Base-by-base conservation (phyloP, 2,113 vertebrate genomes). In the Ctenodactylus gundi region DNA sequence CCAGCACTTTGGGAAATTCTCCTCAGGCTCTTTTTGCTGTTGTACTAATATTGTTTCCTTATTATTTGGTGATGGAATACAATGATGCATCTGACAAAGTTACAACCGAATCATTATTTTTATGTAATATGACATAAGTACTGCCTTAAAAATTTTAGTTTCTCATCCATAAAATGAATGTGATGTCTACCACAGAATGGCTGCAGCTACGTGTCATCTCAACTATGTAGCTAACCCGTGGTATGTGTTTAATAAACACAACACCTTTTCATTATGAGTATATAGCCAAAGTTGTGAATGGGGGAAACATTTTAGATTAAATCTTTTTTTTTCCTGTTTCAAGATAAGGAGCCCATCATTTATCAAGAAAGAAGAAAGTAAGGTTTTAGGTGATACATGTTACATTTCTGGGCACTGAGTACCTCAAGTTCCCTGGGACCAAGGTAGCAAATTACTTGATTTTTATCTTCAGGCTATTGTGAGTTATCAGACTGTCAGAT, bases 61-160 rank as follows among this genome's bases (percentile, higher is more conserved):
- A 25, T 90, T 88, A 60, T n/a, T 94, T 73, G 27, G 67, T 72
- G 46, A 92, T 9, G 25, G 76, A 81, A 49, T 77, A 65, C 31
- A 44, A 25, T 34, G 41, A n/a, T 65, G 5, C 62, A 49, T 82
- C 39, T 51, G 41, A 67, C 11, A 62, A 57, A 88, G 1, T 64
- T 60, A 3, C 57, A 7, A 20, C 80, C 60, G 64, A 88, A 67
- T 36, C 17, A 41, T 88, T 84, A n/a, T 85, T 87, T 93, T 36
- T 94, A 4, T 68, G 4, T 84, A 75, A 76, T 25, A 34, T 15
- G 76, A 5, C 23, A 78, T 3, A 39, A 29, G 29, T 51, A n/a
- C 20, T 65, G 89, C 44, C 46, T 72, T 84, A 65, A 75, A 86
- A 57, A 76, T 87, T 91, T 85, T 51, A 18, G 85, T 89, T 96